Percentiles rank a stretch among this genome's conserved stretches.
Conservation (phyloP, 2,888 invertebrate genomes). For the Mechanitis mazaeus region DNA sequence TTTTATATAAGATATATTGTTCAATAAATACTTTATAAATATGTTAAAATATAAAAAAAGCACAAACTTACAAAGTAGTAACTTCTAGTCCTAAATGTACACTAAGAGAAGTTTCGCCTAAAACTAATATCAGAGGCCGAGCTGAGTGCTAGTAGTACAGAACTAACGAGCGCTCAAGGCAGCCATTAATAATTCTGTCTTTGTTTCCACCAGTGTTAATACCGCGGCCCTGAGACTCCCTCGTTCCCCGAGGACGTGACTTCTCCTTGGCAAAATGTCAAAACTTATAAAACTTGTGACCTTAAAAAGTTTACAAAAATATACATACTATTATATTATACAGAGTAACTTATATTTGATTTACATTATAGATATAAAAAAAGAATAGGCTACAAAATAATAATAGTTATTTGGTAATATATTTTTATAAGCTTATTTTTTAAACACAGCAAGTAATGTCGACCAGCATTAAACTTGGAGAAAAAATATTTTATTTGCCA, state of each 20-base stretch:
- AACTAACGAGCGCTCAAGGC: constrained; percentile 25
- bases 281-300: constrained; percentile 22
- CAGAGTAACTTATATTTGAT: background rate
- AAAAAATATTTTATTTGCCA: no score
- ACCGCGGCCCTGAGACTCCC: constrained; percentile 25
- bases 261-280: constrained; percentile 33
- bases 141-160: constrained; percentile 20
- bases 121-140: constrained; percentile 9
- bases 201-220: constrained; percentile 31
- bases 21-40: no score
- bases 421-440: no score
- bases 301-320: constrained; percentile 8
- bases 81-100: no score
- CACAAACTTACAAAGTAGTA: no score
- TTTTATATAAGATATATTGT: no score
- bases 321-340: background rate
- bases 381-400: no score
- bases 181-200: constrained; percentile 35
- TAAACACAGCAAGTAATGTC: no score
- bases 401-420: no score
- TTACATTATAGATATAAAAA: no score
- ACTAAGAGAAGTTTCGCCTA: background rate
- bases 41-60: no score
- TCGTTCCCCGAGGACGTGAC: constrained; percentile 20
- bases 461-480: no score